Base-by-base conservation (phyloP, 1,140 invertebrate genomes). In the Laodelphax striatellus region DNA sequence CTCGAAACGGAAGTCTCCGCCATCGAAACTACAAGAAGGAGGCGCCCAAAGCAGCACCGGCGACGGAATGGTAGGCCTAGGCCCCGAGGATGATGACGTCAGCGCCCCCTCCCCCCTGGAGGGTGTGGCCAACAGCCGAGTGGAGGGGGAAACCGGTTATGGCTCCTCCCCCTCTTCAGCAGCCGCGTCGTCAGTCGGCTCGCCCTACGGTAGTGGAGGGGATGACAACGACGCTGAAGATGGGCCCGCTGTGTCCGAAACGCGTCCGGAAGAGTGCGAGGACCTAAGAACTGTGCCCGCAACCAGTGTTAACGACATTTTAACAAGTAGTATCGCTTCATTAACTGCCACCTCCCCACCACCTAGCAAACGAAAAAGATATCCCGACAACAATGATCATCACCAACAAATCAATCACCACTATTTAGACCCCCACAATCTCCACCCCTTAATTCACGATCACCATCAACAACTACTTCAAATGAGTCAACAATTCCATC, bases 1-100 rank as follows among this genome's bases (percentile, higher is more conserved):
- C 82, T 92, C 90, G 77, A 92, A 92, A 83, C 83, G 89, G 77
- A 92, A 92, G 76, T 91, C 88, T 72, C 88, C 88, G 73, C 90
- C 90, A 76, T 88, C 87, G 64, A 92, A 92, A 80, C 80, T 92
- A 77, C 84, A 87, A 77, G 87, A 90, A 78, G 86, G 87, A 19
- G 41, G 38, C 28, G 62, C 38, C 31, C 28, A 43, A 52, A 11
- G 52, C 19, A n/a, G n/a, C 10, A 41, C 41, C 21, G 53, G 54
- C n/a, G 53, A 50, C 13, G 52, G 43, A 31, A 42, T n/a, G 56
- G 53, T 11, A 14, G 55, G 34, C 31, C 34, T 46, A 44, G 57
- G 52, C 22, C 53, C 55, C 28, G 64, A 61, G 28, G 54, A 61
- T 19, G 63, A 59, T 11, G 10, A 11, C 34, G 10, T 38, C 34